phyloP scores from a whole-genome alignment of 2,113 vertebrate genomes.

The Etheostoma cragini region DNA sequence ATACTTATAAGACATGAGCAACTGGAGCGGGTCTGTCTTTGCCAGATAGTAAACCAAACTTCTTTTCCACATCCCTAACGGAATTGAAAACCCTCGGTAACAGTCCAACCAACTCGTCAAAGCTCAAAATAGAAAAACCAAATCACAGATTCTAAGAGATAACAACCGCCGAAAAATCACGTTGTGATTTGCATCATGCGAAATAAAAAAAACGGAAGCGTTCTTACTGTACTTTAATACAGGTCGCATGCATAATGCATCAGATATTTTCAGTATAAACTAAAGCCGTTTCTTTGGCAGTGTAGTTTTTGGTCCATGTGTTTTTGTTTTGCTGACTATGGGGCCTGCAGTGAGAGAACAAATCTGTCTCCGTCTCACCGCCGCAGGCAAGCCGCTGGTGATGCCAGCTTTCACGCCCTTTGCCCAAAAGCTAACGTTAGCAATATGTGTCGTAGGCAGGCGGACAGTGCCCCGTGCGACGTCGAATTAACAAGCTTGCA shows the following conservation, averaged over 20 bases:
- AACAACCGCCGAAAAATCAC: neutral
- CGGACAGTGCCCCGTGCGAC: conserved; percentile 4
- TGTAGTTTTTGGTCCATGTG: conserved; percentile 31
- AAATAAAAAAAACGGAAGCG: neutral
- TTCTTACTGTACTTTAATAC: neutral
- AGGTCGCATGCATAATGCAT: neutral
- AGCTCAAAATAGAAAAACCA: neutral
- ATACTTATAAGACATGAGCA: neutral
- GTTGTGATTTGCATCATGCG: neutral
- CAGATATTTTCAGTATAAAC: neutral
- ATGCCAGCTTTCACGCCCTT: conserved; percentile 78
- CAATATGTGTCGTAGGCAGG: conserved; percentile 43
- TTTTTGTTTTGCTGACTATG: conserved; percentile 49
- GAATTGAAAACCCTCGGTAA: neutral
- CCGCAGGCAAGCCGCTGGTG: conserved; percentile 37
- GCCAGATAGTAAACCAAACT: neutral
- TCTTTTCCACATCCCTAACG: neutral
- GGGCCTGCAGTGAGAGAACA: conserved; percentile 19
- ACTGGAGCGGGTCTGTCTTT: neutral
- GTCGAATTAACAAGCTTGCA: neutral
- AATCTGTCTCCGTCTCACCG: conserved; percentile 18
- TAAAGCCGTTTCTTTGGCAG: neutral
- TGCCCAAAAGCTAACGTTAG: conserved; percentile 76
- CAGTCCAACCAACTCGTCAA: neutral
- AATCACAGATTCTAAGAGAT: neutral